Percentiles rank a stretch among this genome's conserved stretches.
Evolutionary conservation across 2,888 invertebrate genomes (phyloP).

Genomic region (Carpatolechia fugitivella): DNA sequence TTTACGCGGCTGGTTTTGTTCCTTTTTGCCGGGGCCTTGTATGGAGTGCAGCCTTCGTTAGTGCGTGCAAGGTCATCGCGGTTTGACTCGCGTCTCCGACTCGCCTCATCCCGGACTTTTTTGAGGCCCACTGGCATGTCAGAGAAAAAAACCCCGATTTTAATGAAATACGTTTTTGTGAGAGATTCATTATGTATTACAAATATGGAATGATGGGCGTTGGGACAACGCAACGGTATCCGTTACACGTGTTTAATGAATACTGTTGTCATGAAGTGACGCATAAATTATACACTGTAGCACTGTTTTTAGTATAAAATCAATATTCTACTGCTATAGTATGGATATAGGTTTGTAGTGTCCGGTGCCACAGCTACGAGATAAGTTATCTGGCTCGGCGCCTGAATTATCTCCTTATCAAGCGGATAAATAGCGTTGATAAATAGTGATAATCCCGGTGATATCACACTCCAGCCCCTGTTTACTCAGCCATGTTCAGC

Average conservation of each 20-base stretch:
- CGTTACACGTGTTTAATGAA: slow-evolving; percentile 1
- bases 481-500: slow-evolving; percentile 37
- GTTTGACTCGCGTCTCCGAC: slow-evolving; percentile 34
- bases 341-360: neutral
- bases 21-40: slow-evolving; percentile 63
- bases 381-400: slow-evolving; percentile 35
- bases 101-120: slow-evolving; percentile 23
- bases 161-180: slow-evolving; percentile 24
- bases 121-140: slow-evolving; percentile 10
- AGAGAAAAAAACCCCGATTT: slow-evolving; percentile 23
- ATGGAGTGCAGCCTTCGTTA: slow-evolving; percentile 71
- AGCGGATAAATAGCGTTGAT: slow-evolving; percentile 33
- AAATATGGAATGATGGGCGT: slow-evolving; percentile 1
- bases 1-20: slow-evolving; percentile 56
- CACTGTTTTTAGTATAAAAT: neutral
- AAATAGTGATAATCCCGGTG: slow-evolving; percentile 62
- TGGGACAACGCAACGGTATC: slow-evolving; percentile 1
- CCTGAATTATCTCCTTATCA: slow-evolving; percentile 53
- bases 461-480: slow-evolving; percentile 50
- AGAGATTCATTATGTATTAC: slow-evolving; percentile 12
- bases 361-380: slow-evolving; percentile 5
- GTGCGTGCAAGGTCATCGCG: slow-evolving; percentile 67
- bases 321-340: neutral
- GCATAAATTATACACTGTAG: neutral
- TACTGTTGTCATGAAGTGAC: neutral